Percentiles rank a stretch among this genome's conserved stretches.
Evolutionary conservation across 2,888 invertebrate species (phyloP).

Genomic region (Andrena fulva): DNA sequence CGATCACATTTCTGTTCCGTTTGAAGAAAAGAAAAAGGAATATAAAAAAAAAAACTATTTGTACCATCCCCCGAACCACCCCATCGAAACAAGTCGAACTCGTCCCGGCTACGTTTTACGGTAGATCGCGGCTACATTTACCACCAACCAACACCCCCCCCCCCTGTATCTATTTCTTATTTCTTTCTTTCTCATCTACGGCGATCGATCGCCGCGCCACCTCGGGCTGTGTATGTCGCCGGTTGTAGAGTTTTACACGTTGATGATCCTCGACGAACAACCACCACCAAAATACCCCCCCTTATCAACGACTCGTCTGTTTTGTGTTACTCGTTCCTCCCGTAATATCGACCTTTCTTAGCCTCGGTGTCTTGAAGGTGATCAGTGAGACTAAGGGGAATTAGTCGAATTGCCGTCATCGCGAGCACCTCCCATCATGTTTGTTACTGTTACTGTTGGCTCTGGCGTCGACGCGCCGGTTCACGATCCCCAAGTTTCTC

Average conservation of each 20-base stretch:
- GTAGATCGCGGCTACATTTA: conserved; percentile 60
- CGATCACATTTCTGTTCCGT: not conserved
- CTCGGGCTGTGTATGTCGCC: conserved; percentile 52
- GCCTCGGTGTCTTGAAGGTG: conserved; percentile 63
- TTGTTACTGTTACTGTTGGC: conserved; percentile 56
- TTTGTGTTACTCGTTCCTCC: conserved; percentile 62
- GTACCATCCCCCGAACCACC: conserved; percentile 3
- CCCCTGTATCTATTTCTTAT: conserved; percentile 46
- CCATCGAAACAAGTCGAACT: conserved; percentile 67
- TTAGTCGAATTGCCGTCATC: conserved; percentile 65
- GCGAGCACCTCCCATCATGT: conserved; percentile 57
- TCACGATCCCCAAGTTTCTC: not conserved
- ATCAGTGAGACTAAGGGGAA: conserved; percentile 58
- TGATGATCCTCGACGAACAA: conserved; percentile 24
- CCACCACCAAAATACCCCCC: not conserved
- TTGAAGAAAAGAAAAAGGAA: conserved; percentile 2
- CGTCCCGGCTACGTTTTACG: conserved; percentile 73
- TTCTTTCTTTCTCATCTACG: conserved; percentile 49
- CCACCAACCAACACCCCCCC: conserved; percentile 7
- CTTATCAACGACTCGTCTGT: conserved; percentile 50
- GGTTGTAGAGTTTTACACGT: conserved; percentile 44
- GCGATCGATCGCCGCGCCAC: conserved; percentile 36
- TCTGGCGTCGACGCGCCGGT: conserved; percentile 54
- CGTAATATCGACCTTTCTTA: conserved; percentile 59
- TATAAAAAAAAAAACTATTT: conserved; percentile 22